These are phyloP conservation scores for Mythimna vitellina DNA, from an alignment of 2,888 invertebrate genomes.

Conservation along the genomic window DNA sequence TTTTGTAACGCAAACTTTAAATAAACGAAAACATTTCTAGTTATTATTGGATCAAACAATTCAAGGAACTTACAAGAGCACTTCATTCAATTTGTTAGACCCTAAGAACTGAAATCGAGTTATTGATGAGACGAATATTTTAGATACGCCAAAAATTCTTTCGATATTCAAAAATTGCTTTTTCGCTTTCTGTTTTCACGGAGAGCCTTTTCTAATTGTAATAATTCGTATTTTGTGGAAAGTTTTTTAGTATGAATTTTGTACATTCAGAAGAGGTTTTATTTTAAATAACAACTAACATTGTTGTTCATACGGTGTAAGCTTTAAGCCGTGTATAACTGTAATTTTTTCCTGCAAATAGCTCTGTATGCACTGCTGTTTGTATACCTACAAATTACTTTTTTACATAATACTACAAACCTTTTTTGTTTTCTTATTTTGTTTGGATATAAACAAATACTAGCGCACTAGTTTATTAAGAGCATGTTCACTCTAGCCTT, in stretches of 20 bases:
- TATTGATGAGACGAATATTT: constrained; percentile 42
- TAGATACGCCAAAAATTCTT: constrained; percentile 32
- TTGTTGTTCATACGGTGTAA: not conserved
- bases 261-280: not conserved
- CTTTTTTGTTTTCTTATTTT: no score
- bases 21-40: constrained; percentile 43
- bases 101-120: constrained; percentile 36
- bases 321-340: no score
- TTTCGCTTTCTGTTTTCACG: constrained; percentile 46
- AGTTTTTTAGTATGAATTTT: not conserved
- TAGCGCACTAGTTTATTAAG: no score
- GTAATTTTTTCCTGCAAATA: no score
- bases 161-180: constrained; percentile 34
- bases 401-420: no score
- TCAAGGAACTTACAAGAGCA: constrained; percentile 23
- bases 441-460: no score
- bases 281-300: not conserved
- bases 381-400: no score
- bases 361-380: no score
- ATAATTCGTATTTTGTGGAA: constrained; percentile 19
- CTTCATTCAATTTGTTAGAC: constrained; percentile 26
- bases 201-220: constrained; percentile 1
- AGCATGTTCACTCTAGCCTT: no score
- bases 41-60: constrained; percentile 37
- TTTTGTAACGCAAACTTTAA: constrained; percentile 47